phyloP scores from a whole-genome alignment of 1,140 invertebrate genomes.

The Notospermus geniculatus region DNA sequence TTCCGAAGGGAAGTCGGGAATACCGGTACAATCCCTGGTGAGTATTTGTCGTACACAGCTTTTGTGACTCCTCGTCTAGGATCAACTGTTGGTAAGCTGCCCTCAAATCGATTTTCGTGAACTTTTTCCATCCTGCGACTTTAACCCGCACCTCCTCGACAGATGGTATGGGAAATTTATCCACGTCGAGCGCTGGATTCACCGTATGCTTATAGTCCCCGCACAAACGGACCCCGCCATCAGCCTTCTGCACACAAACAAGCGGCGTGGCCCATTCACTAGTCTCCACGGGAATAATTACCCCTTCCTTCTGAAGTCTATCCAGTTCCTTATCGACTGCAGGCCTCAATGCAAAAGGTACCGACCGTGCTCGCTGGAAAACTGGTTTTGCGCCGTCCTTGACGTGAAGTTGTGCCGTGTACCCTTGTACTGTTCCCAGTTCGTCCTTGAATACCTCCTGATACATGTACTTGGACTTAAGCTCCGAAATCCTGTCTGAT shows the following conservation, averaged over 20 bases:
- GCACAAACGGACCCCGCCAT: conserved; percentile 30
- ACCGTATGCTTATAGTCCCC: conserved; percentile 43
- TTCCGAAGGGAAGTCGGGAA: conserved; percentile 19
- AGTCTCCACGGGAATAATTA: conserved; percentile 45
- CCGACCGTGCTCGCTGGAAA: no score
- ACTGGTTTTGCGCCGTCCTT: conserved; percentile 14
- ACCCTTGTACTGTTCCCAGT: conserved; percentile 16
- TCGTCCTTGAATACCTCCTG: background rate
- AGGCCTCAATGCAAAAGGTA: conserved; percentile 47
- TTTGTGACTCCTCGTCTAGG: conserved; percentile 21
- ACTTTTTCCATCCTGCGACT: conserved; percentile 9
- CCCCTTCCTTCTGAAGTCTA: conserved; percentile 43
- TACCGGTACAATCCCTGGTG: conserved; percentile 25
- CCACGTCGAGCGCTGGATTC: conserved; percentile 21
- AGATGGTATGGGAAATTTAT: background rate
- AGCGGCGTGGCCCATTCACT: conserved; percentile 41
- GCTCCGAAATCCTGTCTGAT: no score
- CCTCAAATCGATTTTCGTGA: conserved; percentile 27
- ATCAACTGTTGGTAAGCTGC: conserved; percentile 28
- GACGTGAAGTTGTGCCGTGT: conserved; percentile 18
- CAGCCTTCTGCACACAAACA: conserved; percentile 23
- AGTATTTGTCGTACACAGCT: conserved; percentile 22
- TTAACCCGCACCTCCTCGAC: background rate
- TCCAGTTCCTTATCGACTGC: conserved; percentile 49
- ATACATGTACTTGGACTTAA: no score